Percentiles rank a stretch among this genome's conserved stretches.
Conservation (phyloP, 2,797 vertebrate genomes). For the Menidia menidia region DNA sequence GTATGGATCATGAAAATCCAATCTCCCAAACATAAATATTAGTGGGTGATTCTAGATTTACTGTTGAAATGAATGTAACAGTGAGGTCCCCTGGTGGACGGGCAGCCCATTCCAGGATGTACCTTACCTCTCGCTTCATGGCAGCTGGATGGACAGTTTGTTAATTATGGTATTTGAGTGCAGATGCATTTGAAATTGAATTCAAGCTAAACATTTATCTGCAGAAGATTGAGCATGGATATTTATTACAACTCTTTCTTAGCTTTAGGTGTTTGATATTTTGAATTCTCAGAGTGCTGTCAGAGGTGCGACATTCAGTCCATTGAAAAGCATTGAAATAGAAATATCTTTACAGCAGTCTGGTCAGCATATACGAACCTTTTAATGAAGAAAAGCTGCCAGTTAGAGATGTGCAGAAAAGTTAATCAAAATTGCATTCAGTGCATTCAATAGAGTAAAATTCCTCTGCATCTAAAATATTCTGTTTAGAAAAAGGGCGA, state of each 20-base stretch:
- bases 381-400: not conserved
- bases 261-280: too few species aligned
- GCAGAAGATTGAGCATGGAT: constrained; percentile 25
- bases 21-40: too few species aligned
- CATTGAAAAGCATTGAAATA: too few species aligned
- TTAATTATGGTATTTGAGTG: not conserved
- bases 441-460: not conserved
- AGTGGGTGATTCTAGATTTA: too few species aligned
- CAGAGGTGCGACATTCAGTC: too few species aligned
- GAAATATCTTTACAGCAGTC: not conserved
- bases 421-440: not conserved
- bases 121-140: too few species aligned
- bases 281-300: too few species aligned
- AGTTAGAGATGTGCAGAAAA: constrained; percentile 1
- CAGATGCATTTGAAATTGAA: constrained; percentile 22
- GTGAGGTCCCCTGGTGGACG: too few species aligned
- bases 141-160: too few species aligned
- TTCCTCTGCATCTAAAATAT: not conserved
- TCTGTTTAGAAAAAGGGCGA: not conserved
- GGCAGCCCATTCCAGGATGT: too few species aligned
- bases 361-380: not conserved
- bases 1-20: too few species aligned
- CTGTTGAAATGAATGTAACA: too few species aligned
- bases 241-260: constrained; percentile 14
- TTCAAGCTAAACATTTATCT: constrained; percentile 19